Evolutionary conservation across 1,140 invertebrate genomes (phyloP), one percentile per base, ranked within the genome.

Genomic region (Aphaenogaster rudis): DNA sequence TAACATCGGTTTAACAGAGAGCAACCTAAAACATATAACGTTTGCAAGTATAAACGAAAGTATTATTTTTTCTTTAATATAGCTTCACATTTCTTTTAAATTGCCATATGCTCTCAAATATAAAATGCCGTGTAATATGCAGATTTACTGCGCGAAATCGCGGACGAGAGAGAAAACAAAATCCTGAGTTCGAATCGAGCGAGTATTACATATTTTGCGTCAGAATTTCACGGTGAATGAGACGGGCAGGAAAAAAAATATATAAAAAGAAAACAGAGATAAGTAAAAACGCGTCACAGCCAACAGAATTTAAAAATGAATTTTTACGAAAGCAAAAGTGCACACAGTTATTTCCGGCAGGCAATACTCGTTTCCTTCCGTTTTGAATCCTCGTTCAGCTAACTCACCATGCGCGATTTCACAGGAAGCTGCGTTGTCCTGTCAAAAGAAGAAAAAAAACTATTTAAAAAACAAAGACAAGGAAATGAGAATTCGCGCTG

Each of bases 261-360:
- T 45, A 42, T 3, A 59, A 69, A 71, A 21, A 57, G 36, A 71
- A 9, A 57, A 72, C 45, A 36, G 21, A 76, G 11, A 61, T 3
- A 52, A 42, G 13, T 33, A 7, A 74, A 86, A 86, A 87, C 76
- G 74, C 79, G 74, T 91, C 89, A 87, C 89, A 89, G 87, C 87
- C 89, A 91, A 80, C 59, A 88, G 84, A 91, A 91, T 91, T 91
- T 88, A 89, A 91, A 81, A 77, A 66, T 76, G 64, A 90, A 91
- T 90, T 91, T 88, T 88, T 88, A 88, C 50, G 61, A 86, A 74
- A 86, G 72, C n/a, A 15, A 50, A 76, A 77, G 66, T 36, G 39
- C 42, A 61, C 42, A 64, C 63, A 79, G 77, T 80, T 61, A 72
- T 79, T 91, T 85, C 52, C 76, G 57, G 77, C 69, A 72, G 67